Percentiles rank a stretch among this genome's conserved stretches.
Evolutionary conservation across 2,888 invertebrate genomes (phyloP).

Genomic region (Sussaba pulchella): DNA sequence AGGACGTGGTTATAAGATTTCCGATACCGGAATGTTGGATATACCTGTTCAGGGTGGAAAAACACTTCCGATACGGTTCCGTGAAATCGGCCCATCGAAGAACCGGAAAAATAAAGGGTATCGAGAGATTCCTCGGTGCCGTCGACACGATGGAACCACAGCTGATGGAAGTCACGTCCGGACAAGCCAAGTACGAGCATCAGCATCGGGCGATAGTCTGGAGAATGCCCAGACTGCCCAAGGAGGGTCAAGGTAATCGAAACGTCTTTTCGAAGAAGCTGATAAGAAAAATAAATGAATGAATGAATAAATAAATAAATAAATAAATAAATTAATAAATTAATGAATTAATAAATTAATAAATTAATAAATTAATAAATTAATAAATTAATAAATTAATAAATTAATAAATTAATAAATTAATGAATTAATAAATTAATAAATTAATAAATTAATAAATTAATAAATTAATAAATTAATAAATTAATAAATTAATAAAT

Average conservation of each 20-base stretch:
- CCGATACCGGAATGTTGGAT: slow-evolving; percentile 99
- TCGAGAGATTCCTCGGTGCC: slow-evolving; percentile 95
- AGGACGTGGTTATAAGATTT: slow-evolving; percentile 97
- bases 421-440: too few relatives aligned
- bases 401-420: too few relatives aligned
- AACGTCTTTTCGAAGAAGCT: background rate
- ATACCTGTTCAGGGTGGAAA: slow-evolving; percentile 98
- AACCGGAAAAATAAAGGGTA: slow-evolving; percentile 96
- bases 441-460: too few relatives aligned
- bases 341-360: too few relatives aligned
- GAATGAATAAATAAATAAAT: too few relatives aligned
- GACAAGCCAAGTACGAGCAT: slow-evolving; percentile 99
- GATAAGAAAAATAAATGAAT: background rate
- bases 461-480: too few relatives aligned
- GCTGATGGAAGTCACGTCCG: slow-evolving; percentile 97
- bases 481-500: too few relatives aligned
- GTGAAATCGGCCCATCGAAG: slow-evolving; percentile 85
- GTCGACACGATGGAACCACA: slow-evolving; percentile 96
- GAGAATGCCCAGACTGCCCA: slow-evolving; percentile 98
- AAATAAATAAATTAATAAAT: too few relatives aligned
- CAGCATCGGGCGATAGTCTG: slow-evolving; percentile 98
- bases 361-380: too few relatives aligned
- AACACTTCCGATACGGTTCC: slow-evolving; percentile 91
- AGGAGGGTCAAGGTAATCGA: slow-evolving; percentile 96
- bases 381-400: too few relatives aligned